Conservation (phyloP, 2,888 invertebrate genomes). For the Brachyptera putata region DNA sequence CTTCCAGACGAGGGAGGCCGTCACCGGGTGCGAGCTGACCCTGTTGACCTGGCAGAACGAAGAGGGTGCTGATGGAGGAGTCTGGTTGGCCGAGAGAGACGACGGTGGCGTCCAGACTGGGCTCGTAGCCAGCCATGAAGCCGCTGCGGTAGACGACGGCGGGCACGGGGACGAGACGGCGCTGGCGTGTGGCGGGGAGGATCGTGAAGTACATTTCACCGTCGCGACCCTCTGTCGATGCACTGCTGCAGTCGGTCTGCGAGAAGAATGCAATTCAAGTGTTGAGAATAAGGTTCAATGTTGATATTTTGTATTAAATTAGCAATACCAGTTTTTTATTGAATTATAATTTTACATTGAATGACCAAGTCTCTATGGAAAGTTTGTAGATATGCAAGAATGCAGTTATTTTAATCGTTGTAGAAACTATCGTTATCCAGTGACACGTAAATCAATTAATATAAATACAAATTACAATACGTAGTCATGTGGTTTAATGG, state of each 20-base stretch:
- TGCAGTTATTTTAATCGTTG: too few relatives aligned
- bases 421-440: too few relatives aligned
- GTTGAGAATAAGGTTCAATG: too few relatives aligned
- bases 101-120: constrained; percentile 76
- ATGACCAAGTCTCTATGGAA: too few relatives aligned
- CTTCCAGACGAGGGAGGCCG: constrained; percentile 69
- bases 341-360: too few relatives aligned
- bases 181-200: constrained; percentile 71
- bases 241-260: constrained; percentile 73
- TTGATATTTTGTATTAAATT: too few relatives aligned
- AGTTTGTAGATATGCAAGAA: too few relatives aligned
- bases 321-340: too few relatives aligned
- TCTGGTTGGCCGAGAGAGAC: constrained; percentile 69
- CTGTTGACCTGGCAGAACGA: constrained; percentile 82
- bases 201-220: constrained; percentile 85
- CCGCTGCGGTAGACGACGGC: constrained; percentile 72
- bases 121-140: constrained; percentile 81
- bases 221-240: constrained; percentile 71
- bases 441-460: too few relatives aligned
- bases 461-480: too few relatives aligned
- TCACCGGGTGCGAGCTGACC: constrained; percentile 75
- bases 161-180: constrained; percentile 76
- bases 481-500: too few relatives aligned
- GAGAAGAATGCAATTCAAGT: too few relatives aligned
- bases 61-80: constrained; percentile 70